Evolutionary conservation across 2,113 vertebrate species (phyloP).

Genomic region (Podarcis raffonei): DNA sequence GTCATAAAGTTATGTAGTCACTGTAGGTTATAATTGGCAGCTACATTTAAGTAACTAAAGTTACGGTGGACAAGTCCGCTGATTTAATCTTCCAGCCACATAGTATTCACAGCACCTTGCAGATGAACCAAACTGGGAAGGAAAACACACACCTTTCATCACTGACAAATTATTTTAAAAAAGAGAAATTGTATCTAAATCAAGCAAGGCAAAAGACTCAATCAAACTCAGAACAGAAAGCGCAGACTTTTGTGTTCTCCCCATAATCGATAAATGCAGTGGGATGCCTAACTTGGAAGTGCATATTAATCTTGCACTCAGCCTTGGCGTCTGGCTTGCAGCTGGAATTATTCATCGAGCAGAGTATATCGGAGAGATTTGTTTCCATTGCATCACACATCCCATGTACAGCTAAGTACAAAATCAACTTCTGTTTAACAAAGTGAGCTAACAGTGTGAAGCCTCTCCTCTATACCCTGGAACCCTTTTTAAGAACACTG

Average conservation of each 20-base stretch:
- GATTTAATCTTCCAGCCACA: not conserved
- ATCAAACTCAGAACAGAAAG: constrained; percentile 65
- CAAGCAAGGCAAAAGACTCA: constrained; percentile 64
- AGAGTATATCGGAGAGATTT: constrained; percentile 71
- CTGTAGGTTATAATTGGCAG: not conserved
- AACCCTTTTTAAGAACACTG: constrained; percentile 32
- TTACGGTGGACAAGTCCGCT: not conserved
- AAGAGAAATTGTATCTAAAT: constrained; percentile 57
- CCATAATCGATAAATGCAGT: constrained; percentile 76
- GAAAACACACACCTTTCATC: not conserved
- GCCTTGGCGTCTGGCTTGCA: constrained; percentile 67
- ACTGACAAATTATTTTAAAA: constrained; percentile 64
- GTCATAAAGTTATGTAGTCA: no score
- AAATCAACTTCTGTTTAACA: constrained; percentile 75
- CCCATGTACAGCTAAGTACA: constrained; percentile 73
- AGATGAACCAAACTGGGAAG: constrained; percentile 43
- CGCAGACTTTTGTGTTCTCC: constrained; percentile 53
- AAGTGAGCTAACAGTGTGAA: constrained; percentile 69
- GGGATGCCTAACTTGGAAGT: constrained; percentile 72
- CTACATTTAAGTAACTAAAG: not conserved
- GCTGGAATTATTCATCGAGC: constrained; percentile 74
- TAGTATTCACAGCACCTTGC: not conserved
- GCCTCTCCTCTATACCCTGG: constrained; percentile 45
- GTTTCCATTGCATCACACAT: constrained; percentile 65
- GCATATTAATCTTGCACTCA: constrained; percentile 79